phyloP scores from a whole-genome alignment of 2,797 vertebrate genomes.

The Gadopsis marmoratus region DNA sequence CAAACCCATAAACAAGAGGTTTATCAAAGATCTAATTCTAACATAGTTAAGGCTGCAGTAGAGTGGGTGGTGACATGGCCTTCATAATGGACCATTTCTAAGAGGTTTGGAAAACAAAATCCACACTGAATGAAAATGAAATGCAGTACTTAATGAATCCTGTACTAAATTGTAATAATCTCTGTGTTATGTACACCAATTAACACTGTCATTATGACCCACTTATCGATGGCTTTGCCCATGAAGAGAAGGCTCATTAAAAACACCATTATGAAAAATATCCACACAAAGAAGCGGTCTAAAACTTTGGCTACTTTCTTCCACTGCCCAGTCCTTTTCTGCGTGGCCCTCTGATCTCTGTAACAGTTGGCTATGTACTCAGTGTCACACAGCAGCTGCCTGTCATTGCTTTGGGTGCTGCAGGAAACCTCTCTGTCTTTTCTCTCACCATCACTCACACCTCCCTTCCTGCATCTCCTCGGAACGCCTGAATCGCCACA shows the following conservation, averaged over 20 bases:
- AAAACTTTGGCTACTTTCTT: conserved; percentile 93
- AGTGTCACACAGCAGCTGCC: conserved; percentile 84
- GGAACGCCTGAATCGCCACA: conserved; percentile 24
- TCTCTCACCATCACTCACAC: conserved; percentile 64
- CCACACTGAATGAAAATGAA: not conserved
- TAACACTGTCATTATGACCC: not conserved
- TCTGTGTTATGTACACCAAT: not conserved
- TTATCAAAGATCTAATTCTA: conserved; percentile 12
- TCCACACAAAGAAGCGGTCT: conserved; percentile 95
- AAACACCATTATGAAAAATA: conserved; percentile 95
- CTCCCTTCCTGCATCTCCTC: conserved; percentile 59
- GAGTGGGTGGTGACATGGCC: not conserved
- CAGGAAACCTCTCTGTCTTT: conserved; percentile 44
- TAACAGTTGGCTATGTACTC: conserved; percentile 90
- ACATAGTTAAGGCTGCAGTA: not conserved
- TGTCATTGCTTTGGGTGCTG: conserved; percentile 75
- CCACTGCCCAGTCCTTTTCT: conserved; percentile 90
- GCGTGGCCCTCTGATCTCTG: conserved; percentile 87
- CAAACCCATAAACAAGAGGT: conserved; percentile 4
- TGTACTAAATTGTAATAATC: not conserved
- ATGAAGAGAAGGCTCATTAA: conserved; percentile 92
- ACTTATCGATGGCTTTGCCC: conserved; percentile 81
- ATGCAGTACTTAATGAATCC: not conserved
- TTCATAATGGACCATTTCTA: not conserved
- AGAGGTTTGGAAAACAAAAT: not conserved